Percentiles rank a stretch among this genome's conserved stretches.
Conservation (phyloP, 2,888 invertebrate genomes). For the Apamea epomidion region DNA sequence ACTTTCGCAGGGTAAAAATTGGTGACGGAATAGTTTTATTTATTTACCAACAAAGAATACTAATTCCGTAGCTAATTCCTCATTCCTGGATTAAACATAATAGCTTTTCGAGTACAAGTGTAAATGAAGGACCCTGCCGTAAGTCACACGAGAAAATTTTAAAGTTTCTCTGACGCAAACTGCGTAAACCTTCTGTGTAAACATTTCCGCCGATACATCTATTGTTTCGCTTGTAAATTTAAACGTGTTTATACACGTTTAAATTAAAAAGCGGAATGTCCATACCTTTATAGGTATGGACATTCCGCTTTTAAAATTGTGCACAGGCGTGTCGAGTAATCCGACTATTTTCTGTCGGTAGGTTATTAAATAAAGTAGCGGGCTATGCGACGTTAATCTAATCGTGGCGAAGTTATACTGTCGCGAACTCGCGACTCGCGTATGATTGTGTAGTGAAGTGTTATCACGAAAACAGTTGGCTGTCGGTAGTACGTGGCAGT, state of each 20-base stretch:
- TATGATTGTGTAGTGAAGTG: constrained; percentile 66
- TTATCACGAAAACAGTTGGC: constrained; percentile 82
- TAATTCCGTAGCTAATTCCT: neutral
- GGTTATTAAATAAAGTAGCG: constrained; percentile 62
- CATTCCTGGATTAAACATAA: neutral
- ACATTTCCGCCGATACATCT: constrained; percentile 77
- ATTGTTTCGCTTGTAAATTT: constrained; percentile 76
- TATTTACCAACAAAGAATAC: constrained; percentile 7
- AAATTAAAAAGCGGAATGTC: too few species aligned
- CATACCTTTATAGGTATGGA: constrained; percentile 60
- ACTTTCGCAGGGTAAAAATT: neutral
- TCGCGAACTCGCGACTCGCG: constrained; percentile 34
- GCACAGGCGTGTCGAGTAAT: constrained; percentile 71
- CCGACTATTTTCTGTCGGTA: constrained; percentile 74
- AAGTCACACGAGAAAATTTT: constrained; percentile 14
- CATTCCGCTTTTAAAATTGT: constrained; percentile 67
- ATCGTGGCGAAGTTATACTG: constrained; percentile 71
- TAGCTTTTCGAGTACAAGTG: neutral
- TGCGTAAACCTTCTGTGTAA: constrained; percentile 76
- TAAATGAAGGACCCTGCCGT: neutral
- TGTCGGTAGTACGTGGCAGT: constrained; percentile 85
- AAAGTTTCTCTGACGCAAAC: constrained; percentile 35
- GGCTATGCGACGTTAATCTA: constrained; percentile 70
- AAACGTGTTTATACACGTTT: constrained; percentile 58
- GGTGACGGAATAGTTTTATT: neutral